Evolutionary conservation across 2,888 invertebrate species (phyloP).

Genomic region (Mythimna lalbum): DNA sequence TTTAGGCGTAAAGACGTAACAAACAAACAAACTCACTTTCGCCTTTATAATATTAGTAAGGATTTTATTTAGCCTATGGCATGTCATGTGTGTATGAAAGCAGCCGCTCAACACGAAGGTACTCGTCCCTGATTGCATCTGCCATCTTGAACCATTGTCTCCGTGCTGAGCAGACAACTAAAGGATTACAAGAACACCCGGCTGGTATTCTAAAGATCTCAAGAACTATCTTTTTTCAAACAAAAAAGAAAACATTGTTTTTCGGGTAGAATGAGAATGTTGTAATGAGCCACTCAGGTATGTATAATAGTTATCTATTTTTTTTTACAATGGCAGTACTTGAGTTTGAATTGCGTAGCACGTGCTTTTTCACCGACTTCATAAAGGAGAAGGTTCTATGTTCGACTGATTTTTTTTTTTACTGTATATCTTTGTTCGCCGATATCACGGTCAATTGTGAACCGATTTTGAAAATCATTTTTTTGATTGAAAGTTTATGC

Average conservation of each 20-base stretch:
- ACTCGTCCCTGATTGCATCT: constrained; percentile 50
- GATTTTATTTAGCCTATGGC: no score
- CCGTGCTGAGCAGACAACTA: constrained; percentile 29
- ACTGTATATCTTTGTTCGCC: no score
- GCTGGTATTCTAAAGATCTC: constrained; percentile 36
- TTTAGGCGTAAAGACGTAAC: no score
- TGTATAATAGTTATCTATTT: neutral
- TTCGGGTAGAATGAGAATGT: neutral
- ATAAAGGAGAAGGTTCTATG: no score
- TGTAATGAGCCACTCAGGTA: constrained; percentile 21
- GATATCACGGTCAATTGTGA: no score
- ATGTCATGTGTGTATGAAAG: no score
- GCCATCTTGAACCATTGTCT: constrained; percentile 35
- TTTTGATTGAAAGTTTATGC: no score
- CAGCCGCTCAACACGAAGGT: constrained; percentile 10
- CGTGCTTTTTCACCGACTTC: no score
- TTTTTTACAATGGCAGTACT: constrained; percentile 12
- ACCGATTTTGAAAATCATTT: no score
- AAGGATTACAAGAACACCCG: constrained; percentile 38
- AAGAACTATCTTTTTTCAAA: constrained; percentile 16
- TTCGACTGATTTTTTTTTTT: no score
- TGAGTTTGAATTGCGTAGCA: constrained; percentile 6
- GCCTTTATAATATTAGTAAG: no score
- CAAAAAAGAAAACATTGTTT: constrained; percentile 21
- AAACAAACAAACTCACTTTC: no score